A percentile compares a stretch with the other conserved stretches of the same genome.
phyloP scores from a whole-genome alignment of 2,113 vertebrate genomes.

The Melozone crissalis region DNA sequence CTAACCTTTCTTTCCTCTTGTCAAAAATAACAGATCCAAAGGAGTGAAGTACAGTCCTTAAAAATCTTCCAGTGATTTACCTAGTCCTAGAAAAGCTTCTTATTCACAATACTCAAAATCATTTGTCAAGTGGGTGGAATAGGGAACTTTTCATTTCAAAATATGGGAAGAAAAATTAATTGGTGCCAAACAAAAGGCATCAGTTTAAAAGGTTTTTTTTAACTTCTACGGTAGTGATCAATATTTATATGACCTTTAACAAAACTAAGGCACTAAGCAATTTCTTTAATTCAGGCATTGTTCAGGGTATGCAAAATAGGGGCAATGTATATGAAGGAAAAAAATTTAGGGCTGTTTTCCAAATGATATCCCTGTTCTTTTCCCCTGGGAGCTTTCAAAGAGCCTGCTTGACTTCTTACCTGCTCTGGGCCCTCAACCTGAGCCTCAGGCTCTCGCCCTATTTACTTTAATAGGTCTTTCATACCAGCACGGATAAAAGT shows the following conservation, averaged over 20 bases:
- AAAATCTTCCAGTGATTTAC: background rate
- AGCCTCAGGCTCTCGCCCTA: background rate
- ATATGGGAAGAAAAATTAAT: background rate
- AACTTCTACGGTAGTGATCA: background rate
- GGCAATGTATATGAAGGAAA: background rate
- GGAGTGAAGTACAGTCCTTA: background rate
- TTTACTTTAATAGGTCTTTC: conserved; percentile 48
- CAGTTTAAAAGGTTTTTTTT: background rate
- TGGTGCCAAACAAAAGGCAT: background rate
- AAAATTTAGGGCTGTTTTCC: background rate
- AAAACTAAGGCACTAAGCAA: background rate
- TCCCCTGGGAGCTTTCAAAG: background rate
- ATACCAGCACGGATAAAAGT: background rate
- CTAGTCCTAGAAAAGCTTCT: background rate
- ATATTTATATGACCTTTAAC: background rate
- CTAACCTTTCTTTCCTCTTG: conserved; percentile 11
- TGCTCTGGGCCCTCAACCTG: background rate
- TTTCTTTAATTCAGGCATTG: background rate
- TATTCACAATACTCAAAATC: background rate
- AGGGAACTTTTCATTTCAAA: background rate
- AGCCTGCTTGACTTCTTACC: background rate
- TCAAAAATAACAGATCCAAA: conserved; percentile 15
- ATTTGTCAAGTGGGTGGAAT: background rate
- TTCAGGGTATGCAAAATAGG: background rate
- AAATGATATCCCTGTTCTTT: fast-evolving